Conservation (phyloP, 2,797 vertebrate species). For the Xerus rutilus region DNA sequence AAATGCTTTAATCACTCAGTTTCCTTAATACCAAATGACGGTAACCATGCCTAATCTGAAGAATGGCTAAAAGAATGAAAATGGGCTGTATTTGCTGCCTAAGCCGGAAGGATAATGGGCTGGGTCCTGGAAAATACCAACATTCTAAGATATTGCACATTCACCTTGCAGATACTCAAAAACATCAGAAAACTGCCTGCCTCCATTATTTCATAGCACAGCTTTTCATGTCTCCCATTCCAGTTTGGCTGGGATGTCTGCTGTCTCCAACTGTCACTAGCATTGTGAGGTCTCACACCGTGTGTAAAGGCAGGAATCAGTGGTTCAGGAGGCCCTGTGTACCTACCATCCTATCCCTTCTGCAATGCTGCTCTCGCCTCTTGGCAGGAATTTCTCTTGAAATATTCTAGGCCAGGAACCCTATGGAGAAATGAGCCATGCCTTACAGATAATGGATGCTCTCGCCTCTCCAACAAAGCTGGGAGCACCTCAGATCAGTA, state of each 20-base stretch:
- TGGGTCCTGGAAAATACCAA: background rate
- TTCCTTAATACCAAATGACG: background rate
- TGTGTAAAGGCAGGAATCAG: background rate
- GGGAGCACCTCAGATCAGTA: background rate
- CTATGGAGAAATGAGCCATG: background rate
- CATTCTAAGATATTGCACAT: background rate
- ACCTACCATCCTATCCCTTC: background rate
- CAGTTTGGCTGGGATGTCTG: background rate
- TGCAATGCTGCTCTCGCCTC: background rate
- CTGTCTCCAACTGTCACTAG: background rate
- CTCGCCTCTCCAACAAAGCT: background rate
- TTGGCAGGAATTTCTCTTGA: background rate
- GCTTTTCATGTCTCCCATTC: background rate
- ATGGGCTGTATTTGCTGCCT: background rate
- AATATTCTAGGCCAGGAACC: constrained; percentile 6
- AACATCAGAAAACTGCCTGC: background rate
- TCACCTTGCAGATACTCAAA: background rate
- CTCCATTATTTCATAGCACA: background rate
- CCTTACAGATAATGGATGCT: background rate
- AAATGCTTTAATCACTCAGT: background rate
- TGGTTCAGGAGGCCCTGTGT: background rate
- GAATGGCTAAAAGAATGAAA: background rate
- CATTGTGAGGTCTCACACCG: background rate
- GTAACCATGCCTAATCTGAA: background rate
- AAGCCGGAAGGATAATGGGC: background rate